Conservation (phyloP, 2,113 vertebrate genomes). For the Pavo muticus region DNA sequence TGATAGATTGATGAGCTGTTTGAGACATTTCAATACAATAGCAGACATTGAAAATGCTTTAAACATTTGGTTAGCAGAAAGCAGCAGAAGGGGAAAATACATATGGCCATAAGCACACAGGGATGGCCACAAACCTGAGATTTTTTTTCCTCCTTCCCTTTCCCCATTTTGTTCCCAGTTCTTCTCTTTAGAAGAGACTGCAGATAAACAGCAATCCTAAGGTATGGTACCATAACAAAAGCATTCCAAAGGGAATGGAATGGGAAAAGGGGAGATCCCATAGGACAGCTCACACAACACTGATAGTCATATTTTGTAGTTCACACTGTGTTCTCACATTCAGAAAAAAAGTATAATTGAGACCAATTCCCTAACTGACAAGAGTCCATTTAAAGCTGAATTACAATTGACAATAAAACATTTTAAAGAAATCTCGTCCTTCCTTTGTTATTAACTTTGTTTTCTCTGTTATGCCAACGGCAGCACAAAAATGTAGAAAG, state of each 20-base stretch:
- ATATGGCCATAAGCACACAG: neutral
- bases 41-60: conserved; percentile 36
- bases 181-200: conserved; percentile 5
- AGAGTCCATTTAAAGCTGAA: conserved; percentile 76
- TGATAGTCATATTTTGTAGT: conserved; percentile 39
- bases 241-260: neutral
- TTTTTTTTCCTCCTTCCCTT: neutral
- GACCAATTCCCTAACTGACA: conserved; percentile 70
- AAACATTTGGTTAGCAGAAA: conserved; percentile 59
- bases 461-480: conserved; percentile 74
- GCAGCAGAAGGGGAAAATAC: neutral
- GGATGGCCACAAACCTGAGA: neutral
- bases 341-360: conserved; percentile 62
- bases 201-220: neutral
- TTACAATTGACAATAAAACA: conserved; percentile 70
- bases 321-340: conserved; percentile 48
- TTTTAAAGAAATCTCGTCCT: conserved; percentile 69
- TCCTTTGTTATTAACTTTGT: conserved; percentile 77
- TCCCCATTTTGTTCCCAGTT: neutral
- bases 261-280: neutral
- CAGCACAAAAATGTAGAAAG: conserved; percentile 50
- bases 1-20: conserved; percentile 59
- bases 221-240: neutral
- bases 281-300: neutral
- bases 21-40: conserved; percentile 60